Evolutionary conservation across 2,797 vertebrate species (phyloP).

Genomic region (Myotis vivesi): DNA sequence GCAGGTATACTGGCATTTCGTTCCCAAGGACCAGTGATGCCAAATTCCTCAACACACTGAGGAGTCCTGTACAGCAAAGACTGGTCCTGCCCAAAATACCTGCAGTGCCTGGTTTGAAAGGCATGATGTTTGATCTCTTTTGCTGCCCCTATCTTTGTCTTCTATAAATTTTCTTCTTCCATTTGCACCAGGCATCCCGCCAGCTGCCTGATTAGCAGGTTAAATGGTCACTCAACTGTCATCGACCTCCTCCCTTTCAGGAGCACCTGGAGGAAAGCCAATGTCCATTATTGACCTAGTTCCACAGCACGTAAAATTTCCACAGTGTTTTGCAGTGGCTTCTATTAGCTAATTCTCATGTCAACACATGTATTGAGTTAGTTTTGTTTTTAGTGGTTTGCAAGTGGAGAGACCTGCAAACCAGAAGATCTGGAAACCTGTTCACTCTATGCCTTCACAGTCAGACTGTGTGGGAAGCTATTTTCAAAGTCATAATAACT

Average conservation of each 20-base stretch:
- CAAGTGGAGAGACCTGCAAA: neutral
- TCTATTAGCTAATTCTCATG: conserved; percentile 40
- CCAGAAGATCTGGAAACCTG: neutral
- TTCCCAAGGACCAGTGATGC: neutral
- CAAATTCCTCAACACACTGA: neutral
- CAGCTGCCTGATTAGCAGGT: conserved; percentile 68
- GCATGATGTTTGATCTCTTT: neutral
- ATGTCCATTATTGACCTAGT: conserved; percentile 45
- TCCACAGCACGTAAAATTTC: conserved; percentile 51
- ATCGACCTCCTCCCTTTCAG: conserved; percentile 53
- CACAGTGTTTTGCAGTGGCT: neutral
- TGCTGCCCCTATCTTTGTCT: conserved; percentile 21
- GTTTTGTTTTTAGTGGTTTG: conserved; percentile 30
- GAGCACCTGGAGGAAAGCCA: conserved; percentile 67
- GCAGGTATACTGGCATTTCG: neutral
- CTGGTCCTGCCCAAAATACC: neutral
- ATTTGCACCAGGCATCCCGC: conserved; percentile 55
- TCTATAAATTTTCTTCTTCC: conserved; percentile 35
- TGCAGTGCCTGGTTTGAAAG: neutral
- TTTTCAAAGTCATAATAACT: conserved; percentile 38
- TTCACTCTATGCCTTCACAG: neutral
- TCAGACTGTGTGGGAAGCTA: neutral
- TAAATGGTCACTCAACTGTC: conserved; percentile 68
- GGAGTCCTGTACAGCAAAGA: neutral
- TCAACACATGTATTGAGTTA: conserved; percentile 39